Base-by-base conservation (phyloP, 2,797 vertebrate genomes). In the Amphiprion clarkii region DNA sequence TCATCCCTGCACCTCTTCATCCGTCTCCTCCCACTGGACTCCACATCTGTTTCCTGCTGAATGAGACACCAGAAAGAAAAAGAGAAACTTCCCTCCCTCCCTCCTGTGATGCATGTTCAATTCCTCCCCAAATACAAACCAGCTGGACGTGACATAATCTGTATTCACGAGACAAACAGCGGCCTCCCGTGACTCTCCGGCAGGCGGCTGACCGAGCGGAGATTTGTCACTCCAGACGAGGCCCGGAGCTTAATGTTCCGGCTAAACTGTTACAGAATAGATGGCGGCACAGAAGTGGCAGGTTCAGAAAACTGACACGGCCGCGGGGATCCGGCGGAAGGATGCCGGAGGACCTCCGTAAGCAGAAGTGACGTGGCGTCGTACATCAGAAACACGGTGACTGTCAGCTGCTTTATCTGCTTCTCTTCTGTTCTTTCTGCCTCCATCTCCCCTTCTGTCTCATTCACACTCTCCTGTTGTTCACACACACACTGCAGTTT, bases 221-320 rank as follows among this genome's bases (percentile, higher is more conserved):
- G 75, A 88, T 91, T 85, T 88, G 85, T 89, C 85, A 85, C 79
- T 81, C 42, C 52, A 2, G 74, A 78, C 49, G 5, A 51, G 65
- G 71, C 87, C 69, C 9, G 69, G 7, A 79, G 85, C 86, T 78
- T 84, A 90, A 87, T 88, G 87, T 87, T 78, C 72, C 81, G 48
- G 79, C 76, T 91, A 90, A 93, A 87, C 74, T 78, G 72, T 74
- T 81, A 87, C 85, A 86, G 88, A 93, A 93, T 85, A 87, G 88
- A 88, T 87, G 79, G 84, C 79, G 53, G 91, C 83, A 88, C 85
- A 89, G 88, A 92, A 88, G 90, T 86, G 91, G 77, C 82, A 75
- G 89, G 78, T 92, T 91, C 83, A 91, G 56, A 74, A 88, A 94
- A 82, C 82, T 87, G 89, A 91, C 90, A 77, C 90, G 93, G 86